Percentiles rank a stretch among this genome's conserved stretches.
Evolutionary conservation across 1,140 invertebrate genomes (phyloP).

Genomic region (Drosophila micromelanica): DNA sequence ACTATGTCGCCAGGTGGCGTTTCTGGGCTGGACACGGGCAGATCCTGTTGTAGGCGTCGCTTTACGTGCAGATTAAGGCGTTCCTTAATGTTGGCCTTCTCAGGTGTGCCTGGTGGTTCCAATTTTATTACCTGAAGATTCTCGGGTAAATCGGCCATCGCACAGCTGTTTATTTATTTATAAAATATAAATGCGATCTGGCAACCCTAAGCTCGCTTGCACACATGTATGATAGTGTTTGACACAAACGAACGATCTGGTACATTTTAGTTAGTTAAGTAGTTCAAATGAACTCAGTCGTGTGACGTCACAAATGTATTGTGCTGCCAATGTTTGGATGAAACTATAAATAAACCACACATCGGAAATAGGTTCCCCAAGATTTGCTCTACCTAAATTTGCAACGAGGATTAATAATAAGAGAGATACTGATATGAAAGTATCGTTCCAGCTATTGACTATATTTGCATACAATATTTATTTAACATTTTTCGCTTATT

Average conservation of each 20-base stretch:
- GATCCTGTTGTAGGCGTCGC: conserved; percentile 69
- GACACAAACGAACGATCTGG: no score
- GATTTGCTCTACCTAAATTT: no score
- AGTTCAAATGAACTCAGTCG: no score
- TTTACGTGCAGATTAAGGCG: conserved; percentile 79
- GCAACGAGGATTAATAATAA: no score
- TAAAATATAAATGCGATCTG: conserved; percentile 6
- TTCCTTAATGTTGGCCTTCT: conserved; percentile 70
- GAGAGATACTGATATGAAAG: not conserved
- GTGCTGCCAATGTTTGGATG: no score
- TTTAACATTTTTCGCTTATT: conserved; percentile 52
- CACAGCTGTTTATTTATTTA: conserved; percentile 30
- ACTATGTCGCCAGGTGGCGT: conserved; percentile 13
- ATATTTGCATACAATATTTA: conserved; percentile 42
- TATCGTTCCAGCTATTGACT: conserved; percentile 9
- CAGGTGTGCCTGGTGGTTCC: conserved; percentile 45
- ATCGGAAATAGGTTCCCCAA: no score
- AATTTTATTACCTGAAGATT: conserved; percentile 68
- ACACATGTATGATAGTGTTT: not conserved
- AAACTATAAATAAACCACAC: no score
- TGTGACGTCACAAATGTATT: no score
- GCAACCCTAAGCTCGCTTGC: conserved; percentile 2
- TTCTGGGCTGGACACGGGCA: conserved; percentile 30
- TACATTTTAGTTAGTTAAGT: no score
- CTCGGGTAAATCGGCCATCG: conserved; percentile 45